Evolutionary conservation across 2,797 vertebrate genomes (phyloP), one percentile per base, ranked within the genome.

Genomic region (Lophius americanus): DNA sequence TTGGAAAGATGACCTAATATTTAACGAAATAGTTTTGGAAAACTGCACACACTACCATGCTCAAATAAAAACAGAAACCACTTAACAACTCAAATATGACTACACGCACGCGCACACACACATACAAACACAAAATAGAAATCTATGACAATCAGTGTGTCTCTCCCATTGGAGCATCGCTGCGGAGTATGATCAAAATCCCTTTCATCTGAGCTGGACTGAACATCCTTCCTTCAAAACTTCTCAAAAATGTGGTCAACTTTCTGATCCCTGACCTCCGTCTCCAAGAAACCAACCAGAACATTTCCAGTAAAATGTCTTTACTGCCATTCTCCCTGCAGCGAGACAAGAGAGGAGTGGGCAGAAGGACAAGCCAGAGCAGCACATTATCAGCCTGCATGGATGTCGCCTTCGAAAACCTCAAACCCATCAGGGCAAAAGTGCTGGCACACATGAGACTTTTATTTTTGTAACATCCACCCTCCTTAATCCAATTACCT

Each of bases 401-500:
- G 68, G 67, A 76, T 68, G 66, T 62, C 42, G 69, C 69, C 81
- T 87, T 85, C 71, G 79, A 86, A 86, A 10, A 39, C 63, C 73
- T 63, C 6, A 33, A 14, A 61, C 33, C 67, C 57, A 8, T 46
- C 8, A 13, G 51, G 46, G 62, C 66, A 63, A 73, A 82, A 73
- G 68, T 66, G 57, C 75, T 9, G 61, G 72, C 76, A 64, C 68
- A 69, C 61, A 73, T 57, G 46, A 60, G 51, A 62, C 58, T 73
- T 82, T 79, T 81, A 78, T 89, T 86, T 90, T 86, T 80, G 80
- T 77, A 39, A 58, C 73, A 38, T 54, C 64, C 50, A 64, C 66
- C 66, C 51, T 68, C 66, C 51, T 61, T 78, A 81, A 88, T 86
- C 70, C 87, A 73, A 87, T 92, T 86, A 88, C 69, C 76, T 81